Base-by-base conservation (phyloP, 2,797 vertebrate species). In the Passerculus sandwichensis region DNA sequence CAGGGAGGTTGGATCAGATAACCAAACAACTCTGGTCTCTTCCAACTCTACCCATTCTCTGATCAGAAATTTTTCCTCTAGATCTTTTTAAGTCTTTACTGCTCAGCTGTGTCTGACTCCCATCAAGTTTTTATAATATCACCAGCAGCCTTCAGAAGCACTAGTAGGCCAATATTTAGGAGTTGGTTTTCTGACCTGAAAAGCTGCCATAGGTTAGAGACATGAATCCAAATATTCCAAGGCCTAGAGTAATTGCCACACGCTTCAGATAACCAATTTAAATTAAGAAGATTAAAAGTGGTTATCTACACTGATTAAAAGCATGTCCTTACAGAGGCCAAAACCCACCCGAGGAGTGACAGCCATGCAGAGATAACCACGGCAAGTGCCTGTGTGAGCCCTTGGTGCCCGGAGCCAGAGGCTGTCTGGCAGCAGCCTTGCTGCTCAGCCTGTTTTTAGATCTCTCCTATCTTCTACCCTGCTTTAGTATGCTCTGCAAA, bases 321-420 rank as follows among this genome's bases (percentile, higher is more conserved):
- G 15, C 17, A 47, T 20, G 15, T 59, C 56, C 42, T 72, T 38
- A 23, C 29, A 42, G 45, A 78, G 42, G 15, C 15, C 2, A 3
- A 78, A 89, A 70, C 21, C 62, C 71, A 57, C 23, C 40, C 18
- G 14, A 65, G 38, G 59, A 73, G 44, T 8, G 29, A 34, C 15
- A 54, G 21, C 42, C 51, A 4, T 1, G 6, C 26, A 32, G 76
- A 32, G 23, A 56, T 8, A 76, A 38, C n/a, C 2, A 3, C 1
- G 2, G 50, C 1, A 1, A 42, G 45, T 3, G 10, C 34, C 12
- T 51, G 11, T 15, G 17, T 0, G 2, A 47, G 36, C 44, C 51
- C 22, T 17, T 8, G 15, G 62, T 42, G 38, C 32, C 44, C 42
- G 38, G 57, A 27, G 23, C 23, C 40, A 69, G 44, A n/a, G 27